These are phyloP conservation scores for Latrodectus geometricus DNA, from an alignment of 1,140 invertebrate species.

Conservation along the genomic window DNA sequence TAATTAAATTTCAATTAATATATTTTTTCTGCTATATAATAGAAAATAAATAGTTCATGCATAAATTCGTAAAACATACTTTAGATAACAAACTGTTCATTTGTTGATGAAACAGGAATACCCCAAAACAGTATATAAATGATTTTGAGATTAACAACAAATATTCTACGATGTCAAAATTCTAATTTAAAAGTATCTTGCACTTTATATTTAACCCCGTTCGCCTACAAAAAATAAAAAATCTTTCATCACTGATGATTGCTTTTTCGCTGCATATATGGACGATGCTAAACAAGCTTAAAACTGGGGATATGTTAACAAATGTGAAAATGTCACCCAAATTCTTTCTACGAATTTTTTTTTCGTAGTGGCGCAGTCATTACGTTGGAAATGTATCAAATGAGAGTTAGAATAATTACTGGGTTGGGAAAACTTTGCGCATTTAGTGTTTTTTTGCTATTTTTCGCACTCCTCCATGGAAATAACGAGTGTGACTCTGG, in stretches of 20 bases:
- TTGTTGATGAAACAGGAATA: too few relatives aligned
- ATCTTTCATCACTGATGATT: slow-evolving; percentile 14
- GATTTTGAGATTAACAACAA: background rate
- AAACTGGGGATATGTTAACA: slow-evolving; percentile 32
- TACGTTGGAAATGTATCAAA: slow-evolving; percentile 28
- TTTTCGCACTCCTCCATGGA: slow-evolving; percentile 4
- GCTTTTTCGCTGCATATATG: slow-evolving; percentile 4
- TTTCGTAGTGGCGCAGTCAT: background rate
- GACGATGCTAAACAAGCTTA: slow-evolving; percentile 33
- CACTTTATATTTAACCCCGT: background rate
- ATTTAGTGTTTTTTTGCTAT: slow-evolving; percentile 33
- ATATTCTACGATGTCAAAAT: background rate
- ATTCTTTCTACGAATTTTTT: slow-evolving; percentile 9
- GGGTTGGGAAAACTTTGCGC: slow-evolving; percentile 27
- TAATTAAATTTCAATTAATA: too few relatives aligned
- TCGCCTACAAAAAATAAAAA: background rate
- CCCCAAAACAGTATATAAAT: too few relatives aligned
- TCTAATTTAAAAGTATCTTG: background rate
- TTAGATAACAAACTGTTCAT: too few relatives aligned
- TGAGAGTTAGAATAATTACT: slow-evolving; percentile 48
- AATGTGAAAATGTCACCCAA: slow-evolving; percentile 32
- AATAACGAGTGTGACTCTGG: background rate
- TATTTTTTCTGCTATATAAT: too few relatives aligned
- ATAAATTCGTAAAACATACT: too few relatives aligned
- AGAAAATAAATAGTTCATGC: too few relatives aligned